Evolutionary conservation across 1,140 invertebrate species (phyloP).

Genomic region (Dysdera silvatica): DNA sequence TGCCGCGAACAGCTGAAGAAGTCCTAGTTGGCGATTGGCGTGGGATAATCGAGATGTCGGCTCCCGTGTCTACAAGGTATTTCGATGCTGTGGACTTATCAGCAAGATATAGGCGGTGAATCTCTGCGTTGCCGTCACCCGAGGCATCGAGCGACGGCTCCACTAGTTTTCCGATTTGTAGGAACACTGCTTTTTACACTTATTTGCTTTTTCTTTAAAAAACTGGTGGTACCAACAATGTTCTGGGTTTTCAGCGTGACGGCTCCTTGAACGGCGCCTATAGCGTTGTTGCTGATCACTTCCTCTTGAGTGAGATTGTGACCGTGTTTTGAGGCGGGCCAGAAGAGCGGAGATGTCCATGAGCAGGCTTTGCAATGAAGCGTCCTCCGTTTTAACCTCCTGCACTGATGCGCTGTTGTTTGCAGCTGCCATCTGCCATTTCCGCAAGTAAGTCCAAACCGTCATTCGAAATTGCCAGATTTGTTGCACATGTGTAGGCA

Average conservation of each 20-base stretch:
- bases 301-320: not conserved
- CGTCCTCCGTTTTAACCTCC: too few species aligned
- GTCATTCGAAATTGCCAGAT: too few species aligned
- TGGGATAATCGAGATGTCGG: constrained; percentile 20
- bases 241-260: not conserved
- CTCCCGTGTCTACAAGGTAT: constrained; percentile 29
- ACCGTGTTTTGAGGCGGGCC: not conserved
- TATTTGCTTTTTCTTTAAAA: constrained; percentile 14
- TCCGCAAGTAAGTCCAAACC: too few species aligned
- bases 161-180: constrained; percentile 5
- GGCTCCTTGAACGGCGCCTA: constrained; percentile 42
- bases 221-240: constrained; percentile 26
- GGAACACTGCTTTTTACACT: constrained; percentile 15
- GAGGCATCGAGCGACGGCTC: not conserved
- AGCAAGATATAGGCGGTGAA: constrained; percentile 6
- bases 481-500: too few species aligned
- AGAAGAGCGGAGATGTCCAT: too few species aligned
- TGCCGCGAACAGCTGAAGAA: constrained; percentile 19
- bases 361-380: too few species aligned
- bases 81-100: constrained; percentile 1
- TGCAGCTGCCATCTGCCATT: too few species aligned
- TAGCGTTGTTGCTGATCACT: not conserved
- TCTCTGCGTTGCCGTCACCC: not conserved
- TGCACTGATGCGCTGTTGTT: too few species aligned
- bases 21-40: not conserved